Conservation (phyloP, 92 coral and sea anemone genomes). For the Blastomussa wellsi region DNA sequence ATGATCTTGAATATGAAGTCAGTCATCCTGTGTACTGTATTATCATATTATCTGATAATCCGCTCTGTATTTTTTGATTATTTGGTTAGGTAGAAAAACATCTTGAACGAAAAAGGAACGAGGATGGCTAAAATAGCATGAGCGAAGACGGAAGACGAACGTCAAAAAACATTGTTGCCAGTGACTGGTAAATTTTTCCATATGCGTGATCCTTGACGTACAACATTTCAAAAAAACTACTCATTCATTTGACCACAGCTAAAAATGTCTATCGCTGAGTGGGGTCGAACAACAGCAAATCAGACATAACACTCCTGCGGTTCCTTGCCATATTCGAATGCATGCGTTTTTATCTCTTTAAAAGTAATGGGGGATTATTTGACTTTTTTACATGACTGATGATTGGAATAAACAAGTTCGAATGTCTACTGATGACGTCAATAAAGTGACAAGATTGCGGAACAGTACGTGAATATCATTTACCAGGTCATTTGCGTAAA, state of each 20-base stretch:
- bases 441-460: conserved; percentile 1
- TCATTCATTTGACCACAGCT: not conserved
- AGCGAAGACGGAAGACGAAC: not conserved
- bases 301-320: not conserved
- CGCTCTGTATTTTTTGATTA: too few relatives aligned
- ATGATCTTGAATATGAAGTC: too few relatives aligned
- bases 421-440: not conserved
- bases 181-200: too few relatives aligned
- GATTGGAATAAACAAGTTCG: not conserved
- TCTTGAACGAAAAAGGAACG: too few relatives aligned
- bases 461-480: too few relatives aligned
- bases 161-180: too few relatives aligned
- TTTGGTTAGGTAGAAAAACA: too few relatives aligned
- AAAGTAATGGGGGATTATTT: not conserved
- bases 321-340: not conserved
- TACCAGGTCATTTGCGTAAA: not conserved
- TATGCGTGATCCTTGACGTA: not conserved
- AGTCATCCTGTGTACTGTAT: too few relatives aligned
- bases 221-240: not conserved
- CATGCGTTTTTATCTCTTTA: not conserved
- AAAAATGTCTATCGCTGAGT: not conserved
- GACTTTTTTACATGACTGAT: not conserved
- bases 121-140: not conserved
- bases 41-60: too few relatives aligned
- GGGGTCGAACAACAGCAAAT: not conserved